Conservation (phyloP, 64 coral and sea anemone species). For the Exaiptasia diaphana region DNA sequence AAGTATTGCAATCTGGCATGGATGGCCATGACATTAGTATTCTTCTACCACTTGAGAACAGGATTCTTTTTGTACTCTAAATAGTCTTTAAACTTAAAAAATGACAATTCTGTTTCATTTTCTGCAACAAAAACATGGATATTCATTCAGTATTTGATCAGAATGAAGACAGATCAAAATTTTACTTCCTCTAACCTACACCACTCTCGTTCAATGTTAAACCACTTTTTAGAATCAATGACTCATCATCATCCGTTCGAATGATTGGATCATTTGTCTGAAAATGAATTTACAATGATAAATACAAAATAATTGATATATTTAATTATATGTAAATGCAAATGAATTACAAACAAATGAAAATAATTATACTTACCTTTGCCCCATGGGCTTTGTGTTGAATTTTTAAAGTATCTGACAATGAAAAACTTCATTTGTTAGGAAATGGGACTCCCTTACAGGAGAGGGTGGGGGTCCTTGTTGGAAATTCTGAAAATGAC, state of each 20-base stretch:
- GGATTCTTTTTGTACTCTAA: constrained; percentile 81
- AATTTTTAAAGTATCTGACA: constrained; percentile 67
- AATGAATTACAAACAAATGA: not conserved
- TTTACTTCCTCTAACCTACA: constrained; percentile 50
- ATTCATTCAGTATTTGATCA: not conserved
- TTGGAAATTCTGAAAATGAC: not conserved
- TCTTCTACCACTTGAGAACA: constrained; percentile 73
- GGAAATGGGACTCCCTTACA: not conserved
- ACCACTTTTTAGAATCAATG: constrained; percentile 34
- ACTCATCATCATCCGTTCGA: constrained; percentile 61
- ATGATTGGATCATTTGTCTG: constrained; percentile 80
- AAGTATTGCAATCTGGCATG: too few relatives aligned
- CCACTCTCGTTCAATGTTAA: constrained; percentile 40
- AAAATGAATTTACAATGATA: not conserved
- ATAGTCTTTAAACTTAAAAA: constrained; percentile 79
- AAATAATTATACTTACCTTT: constrained; percentile 2
- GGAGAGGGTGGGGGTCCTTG: not conserved
- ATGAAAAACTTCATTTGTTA: not conserved
- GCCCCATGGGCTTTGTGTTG: constrained; percentile 65
- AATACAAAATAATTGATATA: not conserved
- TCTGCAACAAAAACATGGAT: constrained; percentile 29
- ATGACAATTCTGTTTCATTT: constrained; percentile 86
- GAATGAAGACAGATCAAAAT: not conserved
- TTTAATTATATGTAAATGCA: not conserved
- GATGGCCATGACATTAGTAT: too few relatives aligned